These are phyloP conservation scores for Anolis apletophallus DNA, from an alignment of 2,797 vertebrate species.

Conservation along the genomic window DNA sequence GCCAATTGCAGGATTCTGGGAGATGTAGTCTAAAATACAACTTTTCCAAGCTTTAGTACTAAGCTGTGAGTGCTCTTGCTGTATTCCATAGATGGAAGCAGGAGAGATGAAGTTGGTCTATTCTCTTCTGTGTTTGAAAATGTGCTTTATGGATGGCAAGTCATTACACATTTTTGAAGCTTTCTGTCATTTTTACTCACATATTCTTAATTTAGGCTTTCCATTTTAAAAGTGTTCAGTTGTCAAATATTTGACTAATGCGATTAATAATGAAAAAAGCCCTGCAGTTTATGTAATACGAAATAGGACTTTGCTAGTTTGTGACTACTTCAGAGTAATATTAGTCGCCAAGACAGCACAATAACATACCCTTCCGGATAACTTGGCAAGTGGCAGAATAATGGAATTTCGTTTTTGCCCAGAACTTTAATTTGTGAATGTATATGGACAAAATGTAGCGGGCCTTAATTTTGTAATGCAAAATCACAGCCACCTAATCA, in stretches of 20 bases:
- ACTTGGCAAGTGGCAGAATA: conserved; percentile 54
- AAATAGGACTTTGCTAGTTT: conserved; percentile 48
- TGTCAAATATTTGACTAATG: conserved; percentile 48
- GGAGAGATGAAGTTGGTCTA: background rate
- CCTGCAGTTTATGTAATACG: conserved; percentile 39
- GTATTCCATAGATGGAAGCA: background rate
- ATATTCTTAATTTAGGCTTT: conserved; percentile 32
- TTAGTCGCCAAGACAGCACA: conserved; percentile 47
- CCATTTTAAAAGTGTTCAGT: conserved; percentile 43
- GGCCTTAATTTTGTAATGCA: conserved; percentile 75
- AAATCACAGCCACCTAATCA: conserved; percentile 71
- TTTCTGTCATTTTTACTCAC: conserved; percentile 24
- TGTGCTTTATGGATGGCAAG: background rate
- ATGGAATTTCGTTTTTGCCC: conserved; percentile 59
- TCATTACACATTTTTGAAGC: background rate
- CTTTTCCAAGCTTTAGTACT: too few species aligned
- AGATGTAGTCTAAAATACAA: background rate
- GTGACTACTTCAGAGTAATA: conserved; percentile 47
- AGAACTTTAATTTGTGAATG: conserved; percentile 74
- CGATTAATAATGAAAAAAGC: conserved; percentile 54
- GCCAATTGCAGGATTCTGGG: too few species aligned
- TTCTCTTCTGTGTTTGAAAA: background rate
- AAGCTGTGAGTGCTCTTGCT: background rate
- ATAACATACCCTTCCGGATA: conserved; percentile 56
- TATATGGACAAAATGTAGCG: conserved; percentile 60